Conservation (phyloP, 2,888 invertebrate genomes). For the Xanthia togata region DNA sequence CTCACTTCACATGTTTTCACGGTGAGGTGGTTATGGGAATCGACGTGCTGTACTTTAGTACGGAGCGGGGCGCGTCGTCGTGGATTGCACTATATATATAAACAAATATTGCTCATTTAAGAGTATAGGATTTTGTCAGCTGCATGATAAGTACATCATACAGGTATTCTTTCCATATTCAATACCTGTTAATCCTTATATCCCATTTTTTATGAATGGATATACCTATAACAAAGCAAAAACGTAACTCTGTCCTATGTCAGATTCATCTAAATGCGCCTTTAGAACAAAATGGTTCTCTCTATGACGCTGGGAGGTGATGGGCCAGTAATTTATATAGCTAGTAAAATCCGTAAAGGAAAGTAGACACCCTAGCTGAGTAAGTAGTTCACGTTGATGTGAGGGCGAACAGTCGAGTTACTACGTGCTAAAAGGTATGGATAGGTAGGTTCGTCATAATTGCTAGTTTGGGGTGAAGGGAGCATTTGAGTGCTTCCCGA, state of each 20-base stretch:
- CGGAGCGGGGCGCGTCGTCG: no score
- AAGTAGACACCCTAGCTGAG: conserved; percentile 50
- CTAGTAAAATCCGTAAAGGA: conserved; percentile 52
- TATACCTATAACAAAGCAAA: neutral
- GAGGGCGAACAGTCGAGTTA: conserved; percentile 46
- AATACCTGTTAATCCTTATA: neutral
- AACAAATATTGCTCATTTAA: no score
- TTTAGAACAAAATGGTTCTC: conserved; percentile 25
- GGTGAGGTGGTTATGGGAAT: no score
- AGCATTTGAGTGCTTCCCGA: conserved; percentile 11
- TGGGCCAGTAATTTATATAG: conserved; percentile 57
- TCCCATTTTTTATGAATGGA: neutral
- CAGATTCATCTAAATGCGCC: conserved; percentile 21
- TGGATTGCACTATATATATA: no score
- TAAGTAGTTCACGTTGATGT: conserved; percentile 57
- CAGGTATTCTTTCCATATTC: neutral
- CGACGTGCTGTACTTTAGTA: no score
- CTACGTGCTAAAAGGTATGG: conserved; percentile 42
- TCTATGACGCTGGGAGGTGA: conserved; percentile 39
- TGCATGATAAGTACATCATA: neutral
- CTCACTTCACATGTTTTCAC: no score
- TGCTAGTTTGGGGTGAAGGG: conserved; percentile 27
- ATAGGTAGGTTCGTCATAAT: conserved; percentile 28
- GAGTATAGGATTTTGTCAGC: no score
- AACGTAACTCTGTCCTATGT: neutral